phyloP scores from a whole-genome alignment of 2,797 vertebrate species.

The Eulemur rubriventer region DNA sequence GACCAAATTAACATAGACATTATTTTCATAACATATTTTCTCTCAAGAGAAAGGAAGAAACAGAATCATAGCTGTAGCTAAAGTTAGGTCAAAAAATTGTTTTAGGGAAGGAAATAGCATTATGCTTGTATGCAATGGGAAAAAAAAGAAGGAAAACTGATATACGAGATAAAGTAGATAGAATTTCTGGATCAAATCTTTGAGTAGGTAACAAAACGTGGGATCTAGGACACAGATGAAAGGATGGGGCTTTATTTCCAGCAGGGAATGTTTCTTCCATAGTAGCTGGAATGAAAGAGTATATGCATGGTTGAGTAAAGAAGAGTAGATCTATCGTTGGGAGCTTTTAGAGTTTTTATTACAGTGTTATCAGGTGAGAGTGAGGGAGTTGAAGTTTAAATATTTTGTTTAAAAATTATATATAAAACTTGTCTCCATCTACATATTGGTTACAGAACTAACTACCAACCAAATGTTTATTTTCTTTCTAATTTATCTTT shows the following conservation, averaged over 20 bases:
- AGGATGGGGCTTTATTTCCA: not conserved
- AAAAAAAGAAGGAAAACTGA: not conserved
- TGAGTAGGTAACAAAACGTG: not conserved
- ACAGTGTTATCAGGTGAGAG: not conserved
- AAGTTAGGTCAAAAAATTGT: not conserved
- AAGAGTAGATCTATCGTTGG: not conserved
- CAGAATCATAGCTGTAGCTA: not conserved
- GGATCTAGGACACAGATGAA: not conserved
- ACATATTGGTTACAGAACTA: not conserved
- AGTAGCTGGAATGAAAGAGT: not conserved
- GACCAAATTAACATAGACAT: not conserved
- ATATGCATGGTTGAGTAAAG: not conserved
- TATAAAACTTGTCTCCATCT: not conserved
- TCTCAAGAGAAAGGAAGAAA: not conserved
- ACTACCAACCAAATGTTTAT: not conserved
- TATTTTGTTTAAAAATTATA: not conserved
- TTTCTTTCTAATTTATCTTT: not conserved
- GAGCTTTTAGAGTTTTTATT: not conserved
- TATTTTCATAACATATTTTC: not conserved
- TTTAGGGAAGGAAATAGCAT: not conserved
- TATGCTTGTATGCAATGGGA: not conserved
- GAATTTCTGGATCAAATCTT: not conserved
- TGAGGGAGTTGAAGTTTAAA: not conserved
- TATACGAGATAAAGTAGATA: not conserved
- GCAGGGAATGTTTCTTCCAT: accelerated